These are phyloP conservation scores for Drosophila birchii DNA, from an alignment of 2,888 invertebrate genomes.

Conservation along the genomic window DNA sequence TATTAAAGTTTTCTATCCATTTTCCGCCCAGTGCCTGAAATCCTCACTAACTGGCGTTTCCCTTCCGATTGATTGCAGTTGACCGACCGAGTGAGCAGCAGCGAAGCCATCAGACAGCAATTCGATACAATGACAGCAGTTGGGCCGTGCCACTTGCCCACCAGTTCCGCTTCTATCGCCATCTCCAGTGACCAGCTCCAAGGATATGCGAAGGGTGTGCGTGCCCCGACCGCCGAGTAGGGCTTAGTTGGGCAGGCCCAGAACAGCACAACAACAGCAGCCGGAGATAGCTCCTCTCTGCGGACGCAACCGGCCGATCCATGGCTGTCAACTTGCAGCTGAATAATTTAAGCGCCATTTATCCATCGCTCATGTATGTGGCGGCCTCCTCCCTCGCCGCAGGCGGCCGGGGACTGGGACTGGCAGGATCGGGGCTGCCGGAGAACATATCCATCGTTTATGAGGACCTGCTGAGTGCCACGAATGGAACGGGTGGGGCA, in stretches of 20 bases:
- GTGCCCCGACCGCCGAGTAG: slow-evolving; percentile 23
- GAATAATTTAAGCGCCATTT: slow-evolving; percentile 54
- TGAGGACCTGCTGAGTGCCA: slow-evolving; percentile 55
- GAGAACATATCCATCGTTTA: slow-evolving; percentile 65
- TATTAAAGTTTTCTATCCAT: background rate
- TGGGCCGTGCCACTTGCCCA: slow-evolving; percentile 11
- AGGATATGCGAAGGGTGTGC: slow-evolving; percentile 18
- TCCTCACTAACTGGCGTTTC: background rate
- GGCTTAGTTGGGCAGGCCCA: slow-evolving; percentile 31
- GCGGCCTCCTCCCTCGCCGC: slow-evolving; percentile 67
- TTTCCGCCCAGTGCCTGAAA: slow-evolving; percentile 8
- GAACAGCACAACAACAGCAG: slow-evolving; percentile 5
- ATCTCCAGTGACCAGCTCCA: slow-evolving; percentile 2
- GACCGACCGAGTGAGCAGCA: slow-evolving; percentile 6
- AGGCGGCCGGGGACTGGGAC: slow-evolving; percentile 49
- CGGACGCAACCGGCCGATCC: slow-evolving; percentile 48
- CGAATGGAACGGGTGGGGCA: slow-evolving; percentile 38
- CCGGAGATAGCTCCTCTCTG: slow-evolving; percentile 37
- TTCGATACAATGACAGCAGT: slow-evolving; percentile 36
- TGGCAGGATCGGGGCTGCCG: slow-evolving; percentile 41
- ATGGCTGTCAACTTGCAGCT: slow-evolving; percentile 63
- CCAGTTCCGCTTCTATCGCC: background rate
- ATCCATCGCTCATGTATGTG: slow-evolving; percentile 72
- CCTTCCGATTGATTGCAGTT: slow-evolving; percentile 27
- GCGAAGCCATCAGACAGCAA: slow-evolving; percentile 25